phyloP scores from a whole-genome alignment of 2,113 vertebrate genomes.

The Physeter macrocephalus region DNA sequence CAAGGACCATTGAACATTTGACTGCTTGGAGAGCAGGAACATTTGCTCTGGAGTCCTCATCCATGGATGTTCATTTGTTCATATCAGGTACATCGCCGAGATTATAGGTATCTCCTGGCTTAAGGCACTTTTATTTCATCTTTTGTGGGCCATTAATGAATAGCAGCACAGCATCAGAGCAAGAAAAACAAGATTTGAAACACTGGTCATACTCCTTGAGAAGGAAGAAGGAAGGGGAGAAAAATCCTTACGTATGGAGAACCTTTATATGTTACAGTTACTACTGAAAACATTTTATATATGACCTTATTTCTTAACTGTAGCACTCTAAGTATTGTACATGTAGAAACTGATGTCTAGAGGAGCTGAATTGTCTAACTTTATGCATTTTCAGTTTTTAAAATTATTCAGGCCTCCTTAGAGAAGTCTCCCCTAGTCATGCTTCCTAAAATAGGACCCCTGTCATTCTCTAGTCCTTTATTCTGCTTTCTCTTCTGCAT shows the following conservation, averaged over 20 bases:
- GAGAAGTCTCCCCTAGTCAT: neutral
- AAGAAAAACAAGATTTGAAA: neutral
- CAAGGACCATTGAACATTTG: neutral
- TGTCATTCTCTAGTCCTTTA: neutral
- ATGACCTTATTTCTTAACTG: neutral
- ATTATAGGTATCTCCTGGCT: neutral
- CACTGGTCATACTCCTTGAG: neutral
- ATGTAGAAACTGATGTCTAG: neutral
- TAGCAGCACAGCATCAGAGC: neutral
- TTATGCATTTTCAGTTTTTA: neutral
- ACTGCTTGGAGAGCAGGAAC: neutral
- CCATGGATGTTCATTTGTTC: neutral
- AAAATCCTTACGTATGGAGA: neutral
- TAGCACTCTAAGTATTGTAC: neutral
- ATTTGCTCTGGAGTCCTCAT: neutral
- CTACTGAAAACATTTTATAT: neutral
- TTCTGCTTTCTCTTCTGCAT: neutral
- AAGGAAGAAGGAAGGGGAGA: neutral
- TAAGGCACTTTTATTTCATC: neutral
- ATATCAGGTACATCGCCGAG: neutral
- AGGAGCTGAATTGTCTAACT: neutral
- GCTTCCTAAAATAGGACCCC: neutral
- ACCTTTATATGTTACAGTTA: neutral
- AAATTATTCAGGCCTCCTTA: neutral
- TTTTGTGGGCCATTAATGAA: neutral